These are phyloP conservation scores for Callospermophilus lateralis DNA, from an alignment of 2,113 vertebrate species.

Conservation along the genomic window DNA sequence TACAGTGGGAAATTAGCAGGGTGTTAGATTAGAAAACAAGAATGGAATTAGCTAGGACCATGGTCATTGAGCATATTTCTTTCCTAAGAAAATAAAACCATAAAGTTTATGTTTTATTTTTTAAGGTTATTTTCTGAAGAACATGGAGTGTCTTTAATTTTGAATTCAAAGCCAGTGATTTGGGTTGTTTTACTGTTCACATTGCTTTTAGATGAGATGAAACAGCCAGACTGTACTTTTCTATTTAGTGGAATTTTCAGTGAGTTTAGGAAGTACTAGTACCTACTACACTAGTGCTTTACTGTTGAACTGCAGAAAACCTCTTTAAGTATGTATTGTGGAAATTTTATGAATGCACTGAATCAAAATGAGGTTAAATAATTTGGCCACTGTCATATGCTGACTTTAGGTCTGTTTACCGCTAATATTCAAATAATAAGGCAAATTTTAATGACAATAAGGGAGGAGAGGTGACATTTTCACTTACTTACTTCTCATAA, in stretches of 20 bases:
- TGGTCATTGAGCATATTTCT: conserved; percentile 12
- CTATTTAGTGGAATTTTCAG: conserved; percentile 51
- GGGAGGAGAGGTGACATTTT: background rate
- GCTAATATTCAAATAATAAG: background rate
- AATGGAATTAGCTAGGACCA: background rate
- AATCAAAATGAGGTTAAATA: background rate
- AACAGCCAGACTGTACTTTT: conserved; percentile 15
- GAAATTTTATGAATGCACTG: background rate
- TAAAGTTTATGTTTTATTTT: background rate
- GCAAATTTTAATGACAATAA: conserved; percentile 18
- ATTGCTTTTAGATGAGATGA: background rate
- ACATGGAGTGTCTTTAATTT: background rate
- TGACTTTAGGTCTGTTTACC: conserved; percentile 33
- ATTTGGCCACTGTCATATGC: background rate
- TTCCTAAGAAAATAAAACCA: conserved; percentile 31
- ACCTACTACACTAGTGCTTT: background rate
- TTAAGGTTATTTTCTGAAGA: background rate
- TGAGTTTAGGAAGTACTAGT: background rate
- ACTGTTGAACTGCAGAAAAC: background rate
- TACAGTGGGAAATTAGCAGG: background rate
- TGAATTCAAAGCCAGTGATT: conserved; percentile 6
- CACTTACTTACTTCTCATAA: conserved; percentile 1
- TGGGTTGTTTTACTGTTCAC: background rate
- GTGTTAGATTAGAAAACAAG: conserved; percentile 46
- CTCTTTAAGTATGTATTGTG: background rate